Base-by-base conservation (phyloP, 1,140 invertebrate species). In the Calliopsis andreniformis region DNA sequence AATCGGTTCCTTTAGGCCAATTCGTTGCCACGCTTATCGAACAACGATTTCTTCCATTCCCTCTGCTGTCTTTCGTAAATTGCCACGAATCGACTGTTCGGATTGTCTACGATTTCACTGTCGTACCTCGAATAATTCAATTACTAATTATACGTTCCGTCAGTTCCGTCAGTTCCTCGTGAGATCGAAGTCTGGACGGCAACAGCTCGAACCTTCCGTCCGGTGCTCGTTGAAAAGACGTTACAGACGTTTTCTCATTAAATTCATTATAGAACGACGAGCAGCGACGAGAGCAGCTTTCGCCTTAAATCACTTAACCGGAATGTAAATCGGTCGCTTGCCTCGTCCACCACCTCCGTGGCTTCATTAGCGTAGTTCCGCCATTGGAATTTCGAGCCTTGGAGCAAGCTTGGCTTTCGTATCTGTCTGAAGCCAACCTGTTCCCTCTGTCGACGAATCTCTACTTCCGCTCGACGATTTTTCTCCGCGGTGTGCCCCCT, bases 221-320 rank as follows among this genome's bases (percentile, higher is more conserved):
- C n/a, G n/a, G n/a, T n/a, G n/a, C n/a, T n/a, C n/a, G 10, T 25
- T 16, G 23, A n/a, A 80, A 70, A 76, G 59, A 43, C 39, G n/a
- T n/a, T 49, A 39, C 64, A 63, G 53, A 80, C 73, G 49, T 77
- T 77, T 68, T 77, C 79, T 71, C 79, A 72, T 82, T 82, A 82
- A 82, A 76, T 70, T 82, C 39, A 81, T 82, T 81, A 78, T 72
- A 80, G 45, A 67, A 51, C 62, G 67, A 81, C 39, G 73, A 80
- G 79, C 62, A 62, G 80, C 58, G 73, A 51, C 59, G 53, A 76
- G 66, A 28, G 28, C 43, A 59, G 28, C 64, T 76, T 61, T 76
- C 53, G 53, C 66, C 67, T 68, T 32, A 62, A 63, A 77, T 78
- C 68, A 32, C 68, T 81, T 76, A 64, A 59, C 59, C 45, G 35